Percentiles rank a stretch among this genome's conserved stretches.
phyloP scores from a whole-genome alignment of 1,140 invertebrate genomes.

The Macrobrachium nipponense region DNA sequence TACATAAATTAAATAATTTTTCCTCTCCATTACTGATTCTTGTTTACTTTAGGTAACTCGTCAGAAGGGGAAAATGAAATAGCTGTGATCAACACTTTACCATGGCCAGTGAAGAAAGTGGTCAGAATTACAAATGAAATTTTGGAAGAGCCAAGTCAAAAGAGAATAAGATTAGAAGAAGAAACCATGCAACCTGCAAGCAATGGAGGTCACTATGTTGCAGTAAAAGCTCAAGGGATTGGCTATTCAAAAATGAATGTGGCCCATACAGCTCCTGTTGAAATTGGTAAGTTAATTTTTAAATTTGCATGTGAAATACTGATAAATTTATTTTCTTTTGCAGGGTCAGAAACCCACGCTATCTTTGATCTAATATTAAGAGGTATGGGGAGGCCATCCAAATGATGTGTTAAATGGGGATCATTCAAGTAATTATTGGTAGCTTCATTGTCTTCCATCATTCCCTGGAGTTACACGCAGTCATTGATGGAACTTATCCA shows the following conservation, averaged over 20 bases:
- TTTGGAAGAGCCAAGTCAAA: slow-evolving; percentile 10
- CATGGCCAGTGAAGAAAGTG: slow-evolving; percentile 33
- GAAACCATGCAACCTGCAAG: slow-evolving; percentile 6
- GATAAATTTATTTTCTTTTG: too few species aligned
- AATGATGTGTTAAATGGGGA: too few species aligned
- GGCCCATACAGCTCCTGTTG: slow-evolving; percentile 6
- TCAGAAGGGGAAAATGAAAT: not conserved
- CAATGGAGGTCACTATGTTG: slow-evolving; percentile 23
- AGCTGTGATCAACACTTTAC: slow-evolving; percentile 33
- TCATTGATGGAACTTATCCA: too few species aligned
- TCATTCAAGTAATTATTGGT: too few species aligned
- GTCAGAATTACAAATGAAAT: slow-evolving; percentile 6
- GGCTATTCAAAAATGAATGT: slow-evolving; percentile 24
- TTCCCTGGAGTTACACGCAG: too few species aligned
- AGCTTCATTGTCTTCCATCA: too few species aligned
- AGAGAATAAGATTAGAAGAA: slow-evolving; percentile 14
- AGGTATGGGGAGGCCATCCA: too few species aligned
- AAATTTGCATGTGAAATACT: not conserved
- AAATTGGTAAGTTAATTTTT: slow-evolving; percentile 31
- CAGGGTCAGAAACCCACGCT: too few species aligned
- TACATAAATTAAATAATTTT: too few species aligned
- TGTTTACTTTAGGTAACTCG: slow-evolving; percentile 1
- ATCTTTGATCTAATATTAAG: too few species aligned
- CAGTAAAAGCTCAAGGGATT: slow-evolving; percentile 31
- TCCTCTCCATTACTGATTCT: not conserved